Evolutionary conservation across 2,113 vertebrate genomes (phyloP).

Genomic region (Prolemur simus): DNA sequence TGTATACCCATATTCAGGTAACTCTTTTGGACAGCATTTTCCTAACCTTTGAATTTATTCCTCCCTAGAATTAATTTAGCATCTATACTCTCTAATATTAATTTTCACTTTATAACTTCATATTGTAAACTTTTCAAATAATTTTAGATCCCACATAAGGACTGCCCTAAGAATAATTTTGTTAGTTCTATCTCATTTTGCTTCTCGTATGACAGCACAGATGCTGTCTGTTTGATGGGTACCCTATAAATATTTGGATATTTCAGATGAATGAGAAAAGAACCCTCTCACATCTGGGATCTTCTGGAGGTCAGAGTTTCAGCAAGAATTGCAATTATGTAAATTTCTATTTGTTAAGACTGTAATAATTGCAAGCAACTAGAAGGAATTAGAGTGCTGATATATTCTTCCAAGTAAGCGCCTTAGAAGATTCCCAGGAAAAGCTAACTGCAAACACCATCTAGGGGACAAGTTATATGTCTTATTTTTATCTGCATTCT

Average conservation of each 20-base stretch:
- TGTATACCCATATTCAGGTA: background rate
- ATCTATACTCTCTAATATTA: background rate
- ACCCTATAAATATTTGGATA: background rate
- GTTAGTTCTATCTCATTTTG: background rate
- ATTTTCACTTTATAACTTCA: background rate
- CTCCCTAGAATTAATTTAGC: background rate
- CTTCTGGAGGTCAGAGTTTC: slow-evolving; percentile 10
- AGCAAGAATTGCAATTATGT: background rate
- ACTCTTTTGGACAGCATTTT: background rate
- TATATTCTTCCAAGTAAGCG: background rate
- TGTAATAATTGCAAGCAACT: background rate
- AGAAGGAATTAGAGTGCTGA: background rate
- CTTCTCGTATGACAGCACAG: background rate
- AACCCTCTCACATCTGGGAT: slow-evolving; percentile 14
- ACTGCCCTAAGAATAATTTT: background rate
- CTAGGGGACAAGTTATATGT: background rate
- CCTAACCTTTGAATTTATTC: background rate
- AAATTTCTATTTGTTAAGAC: slow-evolving; percentile 14
- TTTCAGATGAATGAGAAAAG: background rate
- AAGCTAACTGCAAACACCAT: background rate
- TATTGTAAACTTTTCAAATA: slow-evolving; percentile 1
- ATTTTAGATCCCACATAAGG: background rate
- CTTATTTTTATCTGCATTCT: background rate
- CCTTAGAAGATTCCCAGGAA: background rate
- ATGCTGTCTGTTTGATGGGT: background rate